Conservation (phyloP, 2,888 invertebrate species). For the Netelia melanura region DNA sequence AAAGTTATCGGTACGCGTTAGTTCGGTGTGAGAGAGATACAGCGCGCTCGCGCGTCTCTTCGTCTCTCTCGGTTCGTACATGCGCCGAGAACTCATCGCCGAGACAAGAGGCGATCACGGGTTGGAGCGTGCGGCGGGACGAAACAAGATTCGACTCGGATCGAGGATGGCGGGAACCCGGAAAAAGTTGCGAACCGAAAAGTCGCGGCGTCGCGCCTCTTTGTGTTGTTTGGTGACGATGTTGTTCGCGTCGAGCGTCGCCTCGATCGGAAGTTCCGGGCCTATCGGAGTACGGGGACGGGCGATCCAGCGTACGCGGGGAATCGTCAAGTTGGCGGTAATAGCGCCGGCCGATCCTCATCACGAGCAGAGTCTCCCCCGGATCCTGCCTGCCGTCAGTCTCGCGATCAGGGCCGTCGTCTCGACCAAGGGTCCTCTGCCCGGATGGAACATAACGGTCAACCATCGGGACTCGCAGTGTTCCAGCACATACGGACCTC, state of each 20-base stretch:
- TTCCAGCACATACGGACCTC: slow-evolving; percentile 91
- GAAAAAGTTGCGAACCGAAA: slow-evolving; percentile 27
- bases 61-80: too few species aligned
- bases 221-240: slow-evolving; percentile 35
- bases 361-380: slow-evolving; percentile 88
- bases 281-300: slow-evolving; percentile 11
- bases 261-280: neutral
- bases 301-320: slow-evolving; percentile 65
- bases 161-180: slow-evolving; percentile 37
- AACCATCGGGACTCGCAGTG: slow-evolving; percentile 91
- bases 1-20: too few species aligned
- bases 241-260: slow-evolving; percentile 24
- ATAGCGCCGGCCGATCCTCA: slow-evolving; percentile 88
- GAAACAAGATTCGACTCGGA: neutral
- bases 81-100: too few species aligned
- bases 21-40: too few species aligned
- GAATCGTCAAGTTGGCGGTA: slow-evolving; percentile 88
- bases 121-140: neutral
- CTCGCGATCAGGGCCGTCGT: slow-evolving; percentile 89
- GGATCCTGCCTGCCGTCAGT: slow-evolving; percentile 90
- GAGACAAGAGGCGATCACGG: too few species aligned
- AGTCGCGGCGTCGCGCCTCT: neutral
- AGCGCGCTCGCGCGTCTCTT: too few species aligned
- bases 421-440: slow-evolving; percentile 87
- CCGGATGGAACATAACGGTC: slow-evolving; percentile 90